Evolutionary conservation across 2,888 invertebrate species (phyloP).

Genomic region (Pheosia tremula): DNA sequence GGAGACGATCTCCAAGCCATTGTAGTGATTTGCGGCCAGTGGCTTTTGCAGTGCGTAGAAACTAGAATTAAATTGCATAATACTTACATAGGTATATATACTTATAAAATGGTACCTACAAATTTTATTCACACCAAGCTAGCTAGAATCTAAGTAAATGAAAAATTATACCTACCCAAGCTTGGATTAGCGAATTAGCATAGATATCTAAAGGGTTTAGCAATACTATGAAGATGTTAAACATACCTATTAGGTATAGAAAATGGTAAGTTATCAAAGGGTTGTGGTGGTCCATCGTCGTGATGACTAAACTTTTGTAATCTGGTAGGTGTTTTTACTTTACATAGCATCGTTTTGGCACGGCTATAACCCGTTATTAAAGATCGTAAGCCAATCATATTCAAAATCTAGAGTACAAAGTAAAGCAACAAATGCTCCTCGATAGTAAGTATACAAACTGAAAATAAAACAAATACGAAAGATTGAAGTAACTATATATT

Average conservation of each 20-base stretch:
- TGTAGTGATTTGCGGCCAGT: no score
- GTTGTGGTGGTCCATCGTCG: slow-evolving; percentile 56
- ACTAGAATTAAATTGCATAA: no score
- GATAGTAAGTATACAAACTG: no score
- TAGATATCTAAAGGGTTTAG: background rate
- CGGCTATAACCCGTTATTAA: slow-evolving; percentile 36
- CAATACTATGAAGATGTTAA: background rate
- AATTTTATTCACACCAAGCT: no score
- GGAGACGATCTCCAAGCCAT: no score
- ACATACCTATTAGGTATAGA: slow-evolving; percentile 58
- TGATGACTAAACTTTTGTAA: slow-evolving; percentile 34
- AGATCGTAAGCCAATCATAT: slow-evolving; percentile 30
- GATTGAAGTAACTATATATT: no score
- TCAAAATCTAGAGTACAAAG: background rate
- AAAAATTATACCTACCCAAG: background rate
- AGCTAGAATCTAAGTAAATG: no score
- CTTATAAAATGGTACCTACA: no score
- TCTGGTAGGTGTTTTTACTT: slow-evolving; percentile 27
- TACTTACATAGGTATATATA: no score
- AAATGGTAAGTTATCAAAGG: slow-evolving; percentile 72
- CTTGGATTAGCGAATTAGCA: background rate
- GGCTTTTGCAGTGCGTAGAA: no score
- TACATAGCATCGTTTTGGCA: slow-evolving; percentile 33
- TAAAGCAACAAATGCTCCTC: background rate
- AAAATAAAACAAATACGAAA: no score